Evolutionary conservation across 2,888 invertebrate genomes (phyloP).

Genomic region (Pseudococcus viburni): DNA sequence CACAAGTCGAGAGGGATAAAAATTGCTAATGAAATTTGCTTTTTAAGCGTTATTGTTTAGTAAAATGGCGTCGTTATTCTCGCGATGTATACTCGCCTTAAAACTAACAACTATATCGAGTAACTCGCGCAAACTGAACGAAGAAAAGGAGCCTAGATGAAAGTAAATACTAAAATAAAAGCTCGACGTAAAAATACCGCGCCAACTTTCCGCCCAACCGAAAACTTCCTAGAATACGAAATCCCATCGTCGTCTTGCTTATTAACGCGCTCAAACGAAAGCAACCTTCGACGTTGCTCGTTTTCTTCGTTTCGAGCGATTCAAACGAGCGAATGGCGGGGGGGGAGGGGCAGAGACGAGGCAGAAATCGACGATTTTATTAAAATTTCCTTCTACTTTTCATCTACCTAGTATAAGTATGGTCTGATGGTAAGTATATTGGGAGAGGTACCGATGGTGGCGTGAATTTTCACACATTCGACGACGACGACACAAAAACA

Average conservation of each 20-base stretch:
- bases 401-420: neutral
- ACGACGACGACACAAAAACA: slow-evolving; percentile 19
- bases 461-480: slow-evolving; percentile 19
- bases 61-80: slow-evolving; percentile 41
- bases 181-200: slow-evolving; percentile 44
- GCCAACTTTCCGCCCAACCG: neutral
- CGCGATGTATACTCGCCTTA: neutral
- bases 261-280: slow-evolving; percentile 27
- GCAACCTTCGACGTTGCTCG: neutral
- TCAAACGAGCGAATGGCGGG: neutral
- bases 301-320: neutral
- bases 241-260: slow-evolving; percentile 10
- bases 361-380: slow-evolving; percentile 17
- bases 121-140: neutral
- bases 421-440: neutral
- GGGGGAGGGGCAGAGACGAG: neutral
- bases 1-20: neutral
- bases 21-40: slow-evolving; percentile 40
- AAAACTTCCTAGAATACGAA: slow-evolving; percentile 24
- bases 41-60: slow-evolving; percentile 30
- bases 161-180: slow-evolving; percentile 25
- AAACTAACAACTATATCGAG: slow-evolving; percentile 29
- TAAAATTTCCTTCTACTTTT: slow-evolving; percentile 15
- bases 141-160: neutral
- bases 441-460: neutral